These are phyloP conservation scores for Heteractis magnifica DNA, from an alignment of 92 coral and sea anemone genomes.

Conservation along the genomic window DNA sequence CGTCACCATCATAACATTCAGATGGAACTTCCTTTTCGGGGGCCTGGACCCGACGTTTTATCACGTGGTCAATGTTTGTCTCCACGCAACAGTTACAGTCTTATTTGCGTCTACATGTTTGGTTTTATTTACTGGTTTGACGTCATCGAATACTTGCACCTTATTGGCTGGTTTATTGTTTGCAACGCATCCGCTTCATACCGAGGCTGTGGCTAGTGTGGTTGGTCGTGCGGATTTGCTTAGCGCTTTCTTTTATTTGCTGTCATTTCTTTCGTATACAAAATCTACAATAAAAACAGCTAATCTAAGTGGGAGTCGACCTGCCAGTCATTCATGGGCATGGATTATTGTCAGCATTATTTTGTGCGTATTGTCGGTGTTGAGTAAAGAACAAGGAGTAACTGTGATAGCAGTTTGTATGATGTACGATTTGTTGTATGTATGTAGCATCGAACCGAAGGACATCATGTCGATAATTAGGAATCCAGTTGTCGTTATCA, in stretches of 20 bases:
- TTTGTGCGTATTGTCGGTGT: slow-evolving; percentile 47
- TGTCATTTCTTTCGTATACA: slow-evolving; percentile 62
- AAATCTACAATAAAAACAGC: slow-evolving; percentile 34
- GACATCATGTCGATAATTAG: slow-evolving; percentile 6
- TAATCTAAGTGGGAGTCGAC: slow-evolving; percentile 14
- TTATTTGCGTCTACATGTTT: slow-evolving; percentile 55
- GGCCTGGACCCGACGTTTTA: slow-evolving; percentile 70
- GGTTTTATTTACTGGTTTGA: slow-evolving; percentile 47
- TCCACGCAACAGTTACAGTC: slow-evolving; percentile 57
- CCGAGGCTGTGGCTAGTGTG: slow-evolving; percentile 77
- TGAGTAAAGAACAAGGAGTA: slow-evolving; percentile 77
- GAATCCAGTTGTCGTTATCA: slow-evolving; percentile 9
- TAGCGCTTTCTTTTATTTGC: slow-evolving; percentile 62
- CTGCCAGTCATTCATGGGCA: slow-evolving; percentile 45
- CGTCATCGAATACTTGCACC: slow-evolving; percentile 25
- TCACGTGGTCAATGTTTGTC: slow-evolving; percentile 62
- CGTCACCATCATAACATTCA: slow-evolving; percentile 64
- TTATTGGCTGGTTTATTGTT: slow-evolving; percentile 62
- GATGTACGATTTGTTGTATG: slow-evolving; percentile 53
- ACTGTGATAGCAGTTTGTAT: slow-evolving; percentile 71
- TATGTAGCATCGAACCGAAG: slow-evolving; percentile 36
- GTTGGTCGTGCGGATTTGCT: slow-evolving; percentile 81
- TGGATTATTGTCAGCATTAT: slow-evolving; percentile 56
- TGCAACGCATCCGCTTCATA: slow-evolving; percentile 81
- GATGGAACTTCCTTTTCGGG: slow-evolving; percentile 68